A percentile compares a stretch with the other conserved stretches of the same genome.
Conservation (phyloP, 2,888 invertebrate species). For the Anthrax anthrax region DNA sequence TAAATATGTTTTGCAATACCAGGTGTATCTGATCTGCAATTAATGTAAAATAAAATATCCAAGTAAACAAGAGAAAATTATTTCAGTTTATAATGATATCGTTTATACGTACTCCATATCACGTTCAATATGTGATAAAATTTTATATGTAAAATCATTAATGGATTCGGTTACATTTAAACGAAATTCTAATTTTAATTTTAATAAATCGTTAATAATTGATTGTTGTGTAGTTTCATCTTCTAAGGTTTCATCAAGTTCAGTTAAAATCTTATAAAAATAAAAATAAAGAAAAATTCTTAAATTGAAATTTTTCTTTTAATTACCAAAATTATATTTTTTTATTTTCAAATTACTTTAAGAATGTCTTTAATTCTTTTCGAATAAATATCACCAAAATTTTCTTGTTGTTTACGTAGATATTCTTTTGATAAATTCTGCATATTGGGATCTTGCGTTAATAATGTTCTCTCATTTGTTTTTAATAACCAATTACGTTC, state of each 20-base stretch:
- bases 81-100: too few species aligned
- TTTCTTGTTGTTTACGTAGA: conserved; percentile 26
- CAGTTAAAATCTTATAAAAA: conserved; percentile 24
- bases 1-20: conserved; percentile 29
- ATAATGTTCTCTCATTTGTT: conserved; percentile 29
- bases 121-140: conserved; percentile 31
- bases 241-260: conserved; percentile 25
- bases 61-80: not conserved
- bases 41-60: not conserved
- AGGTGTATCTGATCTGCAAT: conserved; percentile 23
- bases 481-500: conserved; percentile 32
- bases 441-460: conserved; percentile 30
- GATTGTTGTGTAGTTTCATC: conserved; percentile 18
- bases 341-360: too few species aligned
- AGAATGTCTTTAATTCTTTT: conserved; percentile 25
- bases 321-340: not conserved
- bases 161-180: conserved; percentile 25
- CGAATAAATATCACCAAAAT: conserved; percentile 30
- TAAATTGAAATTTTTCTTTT: conserved; percentile 5
- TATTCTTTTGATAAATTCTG: conserved; percentile 24
- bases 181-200: conserved; percentile 29
- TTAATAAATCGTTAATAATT: conserved; percentile 22
- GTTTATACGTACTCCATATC: conserved; percentile 32
- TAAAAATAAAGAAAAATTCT: not conserved
- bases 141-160: conserved; percentile 32